Percentiles rank a stretch among this genome's conserved stretches.
Conservation (phyloP, 2,797 vertebrate genomes). For the Mycteria americana region DNA sequence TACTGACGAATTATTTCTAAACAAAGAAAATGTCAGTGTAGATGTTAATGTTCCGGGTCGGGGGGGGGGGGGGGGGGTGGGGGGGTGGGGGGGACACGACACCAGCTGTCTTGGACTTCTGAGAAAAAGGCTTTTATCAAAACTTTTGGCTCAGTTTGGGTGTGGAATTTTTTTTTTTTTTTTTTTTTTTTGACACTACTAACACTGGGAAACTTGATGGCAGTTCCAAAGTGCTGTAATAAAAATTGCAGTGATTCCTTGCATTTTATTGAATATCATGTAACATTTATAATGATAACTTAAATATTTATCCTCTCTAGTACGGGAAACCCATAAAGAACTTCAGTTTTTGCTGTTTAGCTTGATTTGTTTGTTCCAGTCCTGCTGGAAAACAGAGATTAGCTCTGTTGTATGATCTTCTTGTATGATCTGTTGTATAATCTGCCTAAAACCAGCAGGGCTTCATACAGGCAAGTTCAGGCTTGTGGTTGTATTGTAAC, state of each 20-base stretch:
- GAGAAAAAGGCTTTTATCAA: background rate
- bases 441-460: constrained; percentile 2
- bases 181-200: background rate
- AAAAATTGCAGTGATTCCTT: background rate
- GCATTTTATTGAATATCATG: background rate
- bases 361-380: background rate
- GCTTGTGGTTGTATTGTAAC: background rate
- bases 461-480: background rate
- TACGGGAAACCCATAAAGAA: background rate
- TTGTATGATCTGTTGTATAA: background rate
- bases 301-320: background rate
- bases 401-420: background rate
- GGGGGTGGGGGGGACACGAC: no score
- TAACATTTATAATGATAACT: background rate
- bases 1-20: background rate
- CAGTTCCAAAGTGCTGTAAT: background rate
- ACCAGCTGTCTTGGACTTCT: background rate
- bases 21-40: background rate
- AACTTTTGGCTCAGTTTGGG: background rate
- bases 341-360: background rate
- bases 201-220: background rate
- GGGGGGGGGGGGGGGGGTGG: no score
- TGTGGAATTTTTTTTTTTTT: background rate
- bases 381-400: background rate
- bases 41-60: background rate